phyloP scores from a whole-genome alignment of 2,888 invertebrate genomes.

The Ophioninae sp. region DNA sequence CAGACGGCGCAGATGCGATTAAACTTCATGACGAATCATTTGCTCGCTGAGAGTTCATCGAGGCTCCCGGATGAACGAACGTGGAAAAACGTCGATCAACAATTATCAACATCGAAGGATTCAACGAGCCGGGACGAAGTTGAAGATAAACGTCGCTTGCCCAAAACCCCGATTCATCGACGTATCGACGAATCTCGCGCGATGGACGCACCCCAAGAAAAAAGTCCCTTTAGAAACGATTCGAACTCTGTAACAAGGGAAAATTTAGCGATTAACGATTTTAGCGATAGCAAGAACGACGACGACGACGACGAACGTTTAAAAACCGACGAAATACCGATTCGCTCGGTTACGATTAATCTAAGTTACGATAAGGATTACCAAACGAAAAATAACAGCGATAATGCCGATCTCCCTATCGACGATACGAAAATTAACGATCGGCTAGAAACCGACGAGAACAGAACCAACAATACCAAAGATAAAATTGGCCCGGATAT shows the following conservation, averaged over 20 bases:
- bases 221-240: conserved; percentile 2
- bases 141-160: conserved; percentile 58
- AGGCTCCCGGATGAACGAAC: too few species aligned
- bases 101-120: neutral
- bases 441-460: conserved; percentile 31
- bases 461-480: conserved; percentile 75
- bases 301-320: neutral
- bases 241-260: neutral
- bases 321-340: neutral
- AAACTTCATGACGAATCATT: conserved; percentile 80
- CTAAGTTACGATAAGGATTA: neutral
- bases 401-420: neutral
- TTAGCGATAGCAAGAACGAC: conserved; percentile 39
- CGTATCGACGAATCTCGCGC: conserved; percentile 16
- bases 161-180: conserved; percentile 4
- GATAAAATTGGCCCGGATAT: conserved; percentile 67
- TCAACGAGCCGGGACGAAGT: conserved; percentile 14
- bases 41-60: conserved; percentile 72
- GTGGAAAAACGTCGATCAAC: conserved; percentile 6
- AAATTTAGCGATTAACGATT: conserved; percentile 61
- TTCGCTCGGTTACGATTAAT: neutral
- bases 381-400: conserved; percentile 9
- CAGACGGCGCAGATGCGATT: conserved; percentile 78
- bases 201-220: conserved; percentile 40
- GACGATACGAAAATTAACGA: neutral